Evolutionary conservation across 1,140 invertebrate genomes (phyloP).

Genomic region (Cotesia typhae): DNA sequence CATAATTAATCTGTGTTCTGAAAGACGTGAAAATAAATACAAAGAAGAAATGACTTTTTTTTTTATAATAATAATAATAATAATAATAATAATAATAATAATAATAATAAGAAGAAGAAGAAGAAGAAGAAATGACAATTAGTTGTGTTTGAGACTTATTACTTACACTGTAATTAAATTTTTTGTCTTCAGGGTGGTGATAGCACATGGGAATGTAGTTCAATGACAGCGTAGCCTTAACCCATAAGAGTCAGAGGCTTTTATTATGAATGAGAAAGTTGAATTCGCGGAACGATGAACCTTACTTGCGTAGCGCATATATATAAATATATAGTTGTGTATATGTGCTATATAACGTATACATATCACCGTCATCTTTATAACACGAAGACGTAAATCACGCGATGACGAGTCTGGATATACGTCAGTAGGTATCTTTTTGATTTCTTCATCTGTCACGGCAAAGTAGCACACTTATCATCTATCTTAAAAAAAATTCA

Average conservation of each 20-base stretch:
- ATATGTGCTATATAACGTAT: constrained; percentile 10
- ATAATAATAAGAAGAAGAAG: too few species aligned
- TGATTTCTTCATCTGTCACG: constrained; percentile 5
- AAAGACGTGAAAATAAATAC: too few species aligned
- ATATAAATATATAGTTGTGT: constrained; percentile 26
- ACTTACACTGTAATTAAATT: not conserved
- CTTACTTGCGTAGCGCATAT: constrained; percentile 10
- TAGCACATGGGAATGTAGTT: constrained; percentile 41
- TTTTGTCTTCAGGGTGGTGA: not conserved
- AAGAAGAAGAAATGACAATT: not conserved
- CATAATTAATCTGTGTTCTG: too few species aligned
- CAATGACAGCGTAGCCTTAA: constrained; percentile 44
- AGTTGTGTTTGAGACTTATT: not conserved
- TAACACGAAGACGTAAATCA: constrained; percentile 36
- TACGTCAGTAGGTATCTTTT: constrained; percentile 12
- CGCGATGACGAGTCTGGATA: constrained; percentile 28
- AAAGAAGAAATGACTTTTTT: too few species aligned
- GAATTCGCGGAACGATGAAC: constrained; percentile 41
- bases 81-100: too few species aligned
- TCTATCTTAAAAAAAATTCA: too few species aligned
- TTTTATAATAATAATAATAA: too few species aligned
- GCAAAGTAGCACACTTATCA: too few species aligned
- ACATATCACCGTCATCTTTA: constrained; percentile 20
- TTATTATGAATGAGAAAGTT: constrained; percentile 44
- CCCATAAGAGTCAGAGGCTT: constrained; percentile 39